phyloP scores from a whole-genome alignment of 2,797 vertebrate genomes.

The Eospalax fontanierii region DNA sequence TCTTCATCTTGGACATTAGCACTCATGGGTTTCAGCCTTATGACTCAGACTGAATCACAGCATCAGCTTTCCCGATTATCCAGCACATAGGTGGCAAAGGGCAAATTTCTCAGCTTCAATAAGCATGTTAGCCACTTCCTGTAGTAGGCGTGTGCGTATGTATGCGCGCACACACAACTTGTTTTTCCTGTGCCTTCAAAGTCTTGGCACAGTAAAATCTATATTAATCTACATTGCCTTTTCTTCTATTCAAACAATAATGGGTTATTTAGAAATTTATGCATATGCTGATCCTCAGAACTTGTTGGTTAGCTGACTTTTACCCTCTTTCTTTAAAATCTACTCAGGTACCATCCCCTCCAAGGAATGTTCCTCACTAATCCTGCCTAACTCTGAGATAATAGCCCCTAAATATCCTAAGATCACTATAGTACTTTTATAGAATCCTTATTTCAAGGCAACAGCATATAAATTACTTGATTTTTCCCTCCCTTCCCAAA shows the following conservation, averaged over 20 bases:
- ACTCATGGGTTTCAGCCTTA: not conserved
- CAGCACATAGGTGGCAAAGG: not conserved
- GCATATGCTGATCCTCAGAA: not conserved
- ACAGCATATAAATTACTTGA: not conserved
- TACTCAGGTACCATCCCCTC: not conserved
- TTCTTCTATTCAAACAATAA: constrained; percentile 41
- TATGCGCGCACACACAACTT: not conserved
- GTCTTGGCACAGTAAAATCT: not conserved
- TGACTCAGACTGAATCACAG: not conserved
- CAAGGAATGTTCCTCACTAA: not conserved
- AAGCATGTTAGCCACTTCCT: not conserved
- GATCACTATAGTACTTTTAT: not conserved
- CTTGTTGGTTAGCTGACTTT: not conserved
- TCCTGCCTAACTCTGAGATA: not conserved
- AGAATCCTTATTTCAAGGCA: not conserved
- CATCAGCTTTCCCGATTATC: not conserved
- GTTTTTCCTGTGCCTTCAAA: not conserved
- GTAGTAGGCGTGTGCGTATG: too few relatives aligned
- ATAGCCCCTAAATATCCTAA: not conserved
- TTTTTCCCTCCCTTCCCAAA: constrained; percentile 32
- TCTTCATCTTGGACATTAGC: not conserved
- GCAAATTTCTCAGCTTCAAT: not conserved
- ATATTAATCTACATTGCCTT: not conserved
- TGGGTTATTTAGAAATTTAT: not conserved
- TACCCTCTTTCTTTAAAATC: constrained; percentile 19